Base-by-base conservation (phyloP, 2,888 invertebrate genomes). In the Diogma glabrata region DNA sequence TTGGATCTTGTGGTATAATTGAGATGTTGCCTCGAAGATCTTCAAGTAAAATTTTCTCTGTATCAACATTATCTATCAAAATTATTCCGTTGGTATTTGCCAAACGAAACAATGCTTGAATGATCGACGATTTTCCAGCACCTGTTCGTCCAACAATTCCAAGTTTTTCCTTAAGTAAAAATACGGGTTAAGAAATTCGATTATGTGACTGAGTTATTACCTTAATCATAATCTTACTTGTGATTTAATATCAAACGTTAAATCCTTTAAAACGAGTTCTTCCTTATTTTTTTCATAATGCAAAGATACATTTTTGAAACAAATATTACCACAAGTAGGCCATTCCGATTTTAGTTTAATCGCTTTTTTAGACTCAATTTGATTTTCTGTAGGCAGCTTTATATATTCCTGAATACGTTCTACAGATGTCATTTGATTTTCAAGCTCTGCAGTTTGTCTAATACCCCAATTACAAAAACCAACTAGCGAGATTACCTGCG, bases 331-430 rank as follows among this genome's bases (percentile, higher is more conserved):
- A 43, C 75, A 62, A 10, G 67, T 60, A 0, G 89, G 89, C 89
- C 89, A 90, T 4, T 74, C 70, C 20, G 22, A 12, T 10, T 36
- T 36, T 9, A 51, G 14, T 51, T 64, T 62, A n/a, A n/a, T n/a
- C n/a, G n/a, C n/a, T 16, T 63, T 62, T 0, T 74, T 66, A 0
- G 70, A 69, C 2, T 78, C 75, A 7, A 79, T 63, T 0, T 77
- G 72, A 0, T 73, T 65, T 58, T 86, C 86, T 1, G 78, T 59
- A 1, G 81, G 77, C 3, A 92, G 65, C 30, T 80, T 76, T 0
- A 81, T 79, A 63, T 92, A 94, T 61, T 92, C 91, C 8, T 87
- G 60, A 16, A 90, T 80, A 57, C 91, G 74, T 65, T 92, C 91
- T 3, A 92, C 91, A 1, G 84, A 83, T 1, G 84, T 86, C 85